Conservation (phyloP, 37 sponge, comb jelly and placozoan species). For the Chondrosia reniformis region DNA sequence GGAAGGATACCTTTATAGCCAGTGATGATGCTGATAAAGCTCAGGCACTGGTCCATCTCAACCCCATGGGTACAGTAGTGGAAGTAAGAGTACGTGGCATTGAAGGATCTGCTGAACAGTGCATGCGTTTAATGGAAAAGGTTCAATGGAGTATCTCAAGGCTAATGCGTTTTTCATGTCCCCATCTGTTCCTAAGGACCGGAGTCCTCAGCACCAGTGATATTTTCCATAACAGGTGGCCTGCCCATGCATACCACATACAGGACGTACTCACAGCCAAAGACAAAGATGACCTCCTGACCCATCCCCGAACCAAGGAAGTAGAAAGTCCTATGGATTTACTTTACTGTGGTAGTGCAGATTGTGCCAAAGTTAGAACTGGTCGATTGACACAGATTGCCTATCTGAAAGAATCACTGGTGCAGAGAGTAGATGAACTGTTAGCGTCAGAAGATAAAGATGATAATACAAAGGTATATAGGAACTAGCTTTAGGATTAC, state of each 20-base stretch:
- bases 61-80: slow-evolving; percentile 19
- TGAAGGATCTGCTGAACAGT: neutral
- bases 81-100: slow-evolving; percentile 32
- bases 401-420: slow-evolving; percentile 33
- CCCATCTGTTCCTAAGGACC: slow-evolving; percentile 46
- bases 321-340: slow-evolving; percentile 39
- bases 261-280: slow-evolving; percentile 40
- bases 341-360: slow-evolving; percentile 50
- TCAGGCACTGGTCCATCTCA: slow-evolving; percentile 34
- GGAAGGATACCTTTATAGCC: slow-evolving; percentile 53
- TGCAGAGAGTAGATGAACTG: slow-evolving; percentile 37
- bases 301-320: slow-evolving; percentile 15
- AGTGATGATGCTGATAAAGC: neutral
- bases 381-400: slow-evolving; percentile 37
- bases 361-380: neutral
- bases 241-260: slow-evolving; percentile 39
- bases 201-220: slow-evolving; percentile 50
- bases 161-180: slow-evolving; percentile 45
- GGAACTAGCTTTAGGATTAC: no score
- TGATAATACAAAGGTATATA: no score
- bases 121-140: slow-evolving; percentile 45
- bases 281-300: neutral
- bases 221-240: slow-evolving; percentile 22
- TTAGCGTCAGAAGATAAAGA: slow-evolving; percentile 44
- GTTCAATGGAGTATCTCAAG: slow-evolving; percentile 35